phyloP scores from a whole-genome alignment of 2,888 invertebrate species.

The Carterocephalus palaemon region DNA sequence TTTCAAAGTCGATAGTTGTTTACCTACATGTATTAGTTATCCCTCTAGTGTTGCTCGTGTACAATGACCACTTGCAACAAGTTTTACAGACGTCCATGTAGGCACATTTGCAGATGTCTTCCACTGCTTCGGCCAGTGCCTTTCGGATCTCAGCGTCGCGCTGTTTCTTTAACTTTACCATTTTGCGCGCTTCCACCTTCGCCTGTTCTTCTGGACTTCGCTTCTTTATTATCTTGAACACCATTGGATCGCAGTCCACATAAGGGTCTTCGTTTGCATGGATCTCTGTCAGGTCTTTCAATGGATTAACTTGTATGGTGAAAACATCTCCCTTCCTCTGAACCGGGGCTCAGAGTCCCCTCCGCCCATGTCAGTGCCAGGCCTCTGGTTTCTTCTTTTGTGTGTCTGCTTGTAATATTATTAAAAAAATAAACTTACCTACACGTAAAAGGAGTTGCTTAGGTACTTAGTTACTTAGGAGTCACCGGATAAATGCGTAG shows the following conservation, averaged over 20 bases:
- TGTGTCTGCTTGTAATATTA: too few relatives aligned
- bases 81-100: constrained; percentile 77
- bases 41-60: too few relatives aligned
- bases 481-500: too few relatives aligned
- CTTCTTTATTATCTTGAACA: constrained; percentile 82
- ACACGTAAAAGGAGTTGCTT: too few relatives aligned
- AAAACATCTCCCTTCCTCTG: constrained; percentile 82
- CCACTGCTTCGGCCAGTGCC: constrained; percentile 65
- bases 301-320: constrained; percentile 82
- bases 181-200: constrained; percentile 74
- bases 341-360: constrained; percentile 72
- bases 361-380: constrained; percentile 45
- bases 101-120: constrained; percentile 72
- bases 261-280: constrained; percentile 82
- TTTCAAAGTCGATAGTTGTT: too few relatives aligned
- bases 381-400: constrained; percentile 50
- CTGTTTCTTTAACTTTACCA: constrained; percentile 76
- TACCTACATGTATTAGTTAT: too few relatives aligned
- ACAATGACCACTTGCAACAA: too few relatives aligned
- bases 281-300: constrained; percentile 80
- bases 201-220: constrained; percentile 75
- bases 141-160: constrained; percentile 74
- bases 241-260: constrained; percentile 82
- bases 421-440: too few relatives aligned
- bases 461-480: too few relatives aligned